Percentiles rank a stretch among this genome's conserved stretches.
phyloP scores from a whole-genome alignment of 2,888 invertebrate species.

The Lissocephala sabroskyi region DNA sequence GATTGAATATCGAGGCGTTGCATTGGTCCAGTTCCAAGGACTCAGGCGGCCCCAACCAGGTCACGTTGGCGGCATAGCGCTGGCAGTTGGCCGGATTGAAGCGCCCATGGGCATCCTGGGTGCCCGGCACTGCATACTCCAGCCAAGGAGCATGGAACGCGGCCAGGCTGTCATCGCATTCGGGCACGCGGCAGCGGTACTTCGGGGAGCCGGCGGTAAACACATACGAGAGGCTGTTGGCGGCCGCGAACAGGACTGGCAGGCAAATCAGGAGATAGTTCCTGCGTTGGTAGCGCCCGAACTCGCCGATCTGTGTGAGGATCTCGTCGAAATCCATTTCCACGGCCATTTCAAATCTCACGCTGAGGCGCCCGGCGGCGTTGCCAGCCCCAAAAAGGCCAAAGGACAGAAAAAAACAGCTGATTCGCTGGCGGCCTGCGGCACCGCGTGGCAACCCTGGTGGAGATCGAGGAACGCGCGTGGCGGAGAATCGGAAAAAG shows the following conservation, averaged over 20 bases:
- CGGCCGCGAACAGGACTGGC: conserved; percentile 76
- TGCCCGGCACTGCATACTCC: conserved; percentile 73
- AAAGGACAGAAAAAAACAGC: neutral
- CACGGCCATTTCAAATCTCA: neutral
- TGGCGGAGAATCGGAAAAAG: too few relatives aligned
- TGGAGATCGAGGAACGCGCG: too few relatives aligned
- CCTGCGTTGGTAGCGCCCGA: conserved; percentile 75
- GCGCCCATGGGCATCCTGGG: conserved; percentile 44
- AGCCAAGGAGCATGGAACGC: conserved; percentile 71
- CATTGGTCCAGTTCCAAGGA: conserved; percentile 12
- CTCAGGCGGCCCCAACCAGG: neutral
- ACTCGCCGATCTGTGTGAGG: conserved; percentile 76
- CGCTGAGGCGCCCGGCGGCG: too few relatives aligned
- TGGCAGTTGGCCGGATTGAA: conserved; percentile 67
- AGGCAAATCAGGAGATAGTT: conserved; percentile 76
- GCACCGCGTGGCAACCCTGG: too few relatives aligned
- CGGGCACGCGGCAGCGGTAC: conserved; percentile 76
- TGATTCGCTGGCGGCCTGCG: conserved; percentile 3
- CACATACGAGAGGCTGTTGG: conserved; percentile 77
- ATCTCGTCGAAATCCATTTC: conserved; percentile 77
- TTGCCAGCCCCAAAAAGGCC: neutral
- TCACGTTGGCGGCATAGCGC: conserved; percentile 49
- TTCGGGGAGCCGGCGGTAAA: conserved; percentile 77
- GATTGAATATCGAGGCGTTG: conserved; percentile 70
- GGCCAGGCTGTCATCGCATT: conserved; percentile 72